Percentiles rank a stretch among this genome's conserved stretches.
Conservation (phyloP, 2,888 invertebrate species). For the Apamea epomidion region DNA sequence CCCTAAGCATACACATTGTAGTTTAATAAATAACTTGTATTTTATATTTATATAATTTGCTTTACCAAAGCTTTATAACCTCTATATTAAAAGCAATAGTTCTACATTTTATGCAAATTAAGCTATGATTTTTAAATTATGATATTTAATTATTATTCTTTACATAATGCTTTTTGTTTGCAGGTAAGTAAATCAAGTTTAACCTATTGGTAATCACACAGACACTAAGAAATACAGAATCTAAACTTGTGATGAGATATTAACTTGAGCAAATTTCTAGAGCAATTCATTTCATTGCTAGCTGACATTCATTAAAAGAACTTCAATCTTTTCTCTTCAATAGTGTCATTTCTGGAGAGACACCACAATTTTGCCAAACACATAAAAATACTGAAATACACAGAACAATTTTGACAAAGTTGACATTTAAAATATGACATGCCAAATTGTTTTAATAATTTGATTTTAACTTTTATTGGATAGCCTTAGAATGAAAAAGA, state of each 20-base stretch:
- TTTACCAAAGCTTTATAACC: background rate
- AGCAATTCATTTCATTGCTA: constrained; percentile 12
- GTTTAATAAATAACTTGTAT: background rate
- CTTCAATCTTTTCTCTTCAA: background rate
- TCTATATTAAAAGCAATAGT: background rate
- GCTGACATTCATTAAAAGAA: constrained; percentile 15
- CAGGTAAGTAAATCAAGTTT: constrained; percentile 12
- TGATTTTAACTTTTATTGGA: background rate
- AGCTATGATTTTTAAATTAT: background rate
- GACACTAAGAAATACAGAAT: constrained; percentile 1
- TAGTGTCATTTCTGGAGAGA: background rate
- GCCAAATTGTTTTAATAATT: constrained; percentile 10
- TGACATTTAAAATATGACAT: constrained; percentile 49
- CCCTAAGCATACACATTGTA: background rate
- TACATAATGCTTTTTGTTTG: background rate
- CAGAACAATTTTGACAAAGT: constrained; percentile 41
- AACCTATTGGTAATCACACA: constrained; percentile 3
- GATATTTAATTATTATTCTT: background rate
- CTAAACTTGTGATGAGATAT: constrained; percentile 15
- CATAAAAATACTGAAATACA: constrained; percentile 16
- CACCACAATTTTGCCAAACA: constrained; percentile 15
- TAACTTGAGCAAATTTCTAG: constrained; percentile 20
- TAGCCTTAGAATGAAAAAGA: background rate
- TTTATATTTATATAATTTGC: background rate
- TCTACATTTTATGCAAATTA: background rate